A percentile compares a stretch with the other conserved stretches of the same genome.
phyloP scores from a whole-genome alignment of 2,113 vertebrate genomes.

The Mormyrus iriodes region DNA sequence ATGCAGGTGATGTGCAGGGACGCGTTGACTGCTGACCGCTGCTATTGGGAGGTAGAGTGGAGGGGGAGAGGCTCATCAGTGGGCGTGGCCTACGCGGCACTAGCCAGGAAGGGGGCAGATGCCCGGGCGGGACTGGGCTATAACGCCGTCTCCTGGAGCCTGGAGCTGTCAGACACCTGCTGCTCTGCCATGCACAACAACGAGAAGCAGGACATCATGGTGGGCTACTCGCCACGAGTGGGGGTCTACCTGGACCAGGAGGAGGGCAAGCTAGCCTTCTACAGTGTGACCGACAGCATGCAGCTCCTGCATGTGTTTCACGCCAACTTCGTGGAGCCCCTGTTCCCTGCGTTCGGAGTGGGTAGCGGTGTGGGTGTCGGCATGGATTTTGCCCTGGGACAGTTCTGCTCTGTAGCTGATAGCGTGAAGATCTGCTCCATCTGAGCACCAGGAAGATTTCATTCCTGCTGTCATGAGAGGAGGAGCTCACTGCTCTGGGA shows the following conservation, averaged over 20 bases:
- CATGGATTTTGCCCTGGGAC: constrained; percentile 61
- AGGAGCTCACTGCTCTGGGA: background rate
- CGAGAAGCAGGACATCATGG: constrained; percentile 60
- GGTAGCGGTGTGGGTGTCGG: constrained; percentile 62
- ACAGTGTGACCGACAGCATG: constrained; percentile 60
- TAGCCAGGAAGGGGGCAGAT: constrained; percentile 61
- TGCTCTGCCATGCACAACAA: constrained; percentile 73
- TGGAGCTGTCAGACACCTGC: constrained; percentile 69
- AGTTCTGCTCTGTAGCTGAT: constrained; percentile 56
- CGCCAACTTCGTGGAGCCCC: constrained; percentile 57
- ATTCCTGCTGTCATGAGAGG: background rate
- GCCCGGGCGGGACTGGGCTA: constrained; percentile 64
- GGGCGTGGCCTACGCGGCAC: constrained; percentile 59
- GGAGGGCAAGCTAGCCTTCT: constrained; percentile 57
- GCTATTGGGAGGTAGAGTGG: constrained; percentile 73
- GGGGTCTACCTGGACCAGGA: constrained; percentile 64
- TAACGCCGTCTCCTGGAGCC: constrained; percentile 73
- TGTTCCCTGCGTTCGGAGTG: constrained; percentile 60
- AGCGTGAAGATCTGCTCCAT: constrained; percentile 64
- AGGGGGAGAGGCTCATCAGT: constrained; percentile 61
- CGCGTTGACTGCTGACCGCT: constrained; percentile 56
- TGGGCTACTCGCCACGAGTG: constrained; percentile 60
- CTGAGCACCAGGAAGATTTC: constrained; percentile 32
- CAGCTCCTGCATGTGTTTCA: constrained; percentile 62
- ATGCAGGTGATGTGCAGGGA: constrained; percentile 62